Percentiles rank a stretch among this genome's conserved stretches.
phyloP scores from a whole-genome alignment of 2,888 invertebrate genomes.

The Chironomus riparius region DNA sequence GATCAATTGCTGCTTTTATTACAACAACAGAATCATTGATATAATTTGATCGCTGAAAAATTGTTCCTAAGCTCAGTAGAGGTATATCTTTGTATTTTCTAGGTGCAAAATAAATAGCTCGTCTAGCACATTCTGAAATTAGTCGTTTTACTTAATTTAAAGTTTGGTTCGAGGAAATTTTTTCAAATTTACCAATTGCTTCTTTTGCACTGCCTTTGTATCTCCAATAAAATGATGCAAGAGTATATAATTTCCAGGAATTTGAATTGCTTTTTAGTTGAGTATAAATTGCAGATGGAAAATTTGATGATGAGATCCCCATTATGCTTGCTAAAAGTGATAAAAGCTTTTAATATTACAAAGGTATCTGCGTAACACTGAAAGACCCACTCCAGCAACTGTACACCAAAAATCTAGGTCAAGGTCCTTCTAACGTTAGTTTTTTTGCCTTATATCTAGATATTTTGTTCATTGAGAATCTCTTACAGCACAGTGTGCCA shows the following conservation, averaged over 20 bases:
- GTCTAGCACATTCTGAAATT: constrained; percentile 36
- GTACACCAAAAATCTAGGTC: not conserved
- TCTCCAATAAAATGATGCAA: constrained; percentile 41
- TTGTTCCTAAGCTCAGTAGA: constrained; percentile 38
- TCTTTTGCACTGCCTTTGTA: constrained; percentile 38
- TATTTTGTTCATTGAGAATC: no score
- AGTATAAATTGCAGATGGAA: constrained; percentile 31
- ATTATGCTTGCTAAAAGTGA: not conserved
- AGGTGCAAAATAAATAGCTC: constrained; percentile 37
- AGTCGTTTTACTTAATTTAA: not conserved
- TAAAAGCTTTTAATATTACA: no score
- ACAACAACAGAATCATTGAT: constrained; percentile 37
- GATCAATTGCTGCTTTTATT: constrained; percentile 37
- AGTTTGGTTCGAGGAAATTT: not conserved
- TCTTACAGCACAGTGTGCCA: no score
- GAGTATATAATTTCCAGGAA: constrained; percentile 39
- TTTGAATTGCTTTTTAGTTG: constrained; percentile 33
- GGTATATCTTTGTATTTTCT: constrained; percentile 33
- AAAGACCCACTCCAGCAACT: no score
- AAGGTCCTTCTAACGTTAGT: no score
- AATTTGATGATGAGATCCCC: constrained; percentile 16
- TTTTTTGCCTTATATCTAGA: no score
- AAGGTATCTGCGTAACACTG: no score
- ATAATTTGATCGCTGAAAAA: constrained; percentile 37
- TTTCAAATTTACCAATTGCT: constrained; percentile 31